Evolutionary conservation across 2,888 invertebrate genomes (phyloP), one percentile per base, ranked within the genome.

Genomic region (Ophion costatus): DNA sequence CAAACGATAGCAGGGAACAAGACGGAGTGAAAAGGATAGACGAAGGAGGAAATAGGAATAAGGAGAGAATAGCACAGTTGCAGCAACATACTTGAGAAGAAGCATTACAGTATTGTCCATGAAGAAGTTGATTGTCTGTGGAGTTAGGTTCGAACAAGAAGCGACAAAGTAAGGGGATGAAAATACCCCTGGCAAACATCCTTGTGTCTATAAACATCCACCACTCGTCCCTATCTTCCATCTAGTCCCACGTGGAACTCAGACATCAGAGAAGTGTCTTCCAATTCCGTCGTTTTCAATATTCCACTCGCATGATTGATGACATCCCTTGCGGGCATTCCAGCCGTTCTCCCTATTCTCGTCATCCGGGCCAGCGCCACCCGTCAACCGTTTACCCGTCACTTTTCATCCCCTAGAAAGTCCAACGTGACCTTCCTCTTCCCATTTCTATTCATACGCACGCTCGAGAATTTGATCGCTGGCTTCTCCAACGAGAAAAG

Each of bases 71-170:
- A 64, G 42, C 64, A 29, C 74, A 22, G 75, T 63, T 70, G 70
- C 57, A 61, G n/a, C 74, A n/a, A 84, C 61, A 61, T 78, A 77
- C 61, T 78, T 76, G 22, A 59, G 59, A 42, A 67, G 63, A 69
- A 3, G 57, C n/a, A 69, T 74, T 74, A 66, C 78, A 42, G 64
- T 45, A 59, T 75, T 81, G 42, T 70, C 51, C 74, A 59, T 11
- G 63, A 69, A 57, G 73, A 33, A 75, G 81, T 81, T 78, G 81
- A 84, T 84, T 81, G 84, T 64, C 69, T n/a, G 45, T 24, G 70
- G 67, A 63, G 38, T 24, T 67, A 22, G 14, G 29, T 24, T 71
- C 78, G 56, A 77, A 73, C 51, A 7, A 45, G 29, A 59, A 14
- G 57, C 45, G 45, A 59, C 71, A 70, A 51, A 56, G n/a, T 33